Evolutionary conservation across 2,113 vertebrate species (phyloP), one percentile per base, ranked within the genome.

Genomic region (Gnathonemus echidnorhynchus): DNA sequence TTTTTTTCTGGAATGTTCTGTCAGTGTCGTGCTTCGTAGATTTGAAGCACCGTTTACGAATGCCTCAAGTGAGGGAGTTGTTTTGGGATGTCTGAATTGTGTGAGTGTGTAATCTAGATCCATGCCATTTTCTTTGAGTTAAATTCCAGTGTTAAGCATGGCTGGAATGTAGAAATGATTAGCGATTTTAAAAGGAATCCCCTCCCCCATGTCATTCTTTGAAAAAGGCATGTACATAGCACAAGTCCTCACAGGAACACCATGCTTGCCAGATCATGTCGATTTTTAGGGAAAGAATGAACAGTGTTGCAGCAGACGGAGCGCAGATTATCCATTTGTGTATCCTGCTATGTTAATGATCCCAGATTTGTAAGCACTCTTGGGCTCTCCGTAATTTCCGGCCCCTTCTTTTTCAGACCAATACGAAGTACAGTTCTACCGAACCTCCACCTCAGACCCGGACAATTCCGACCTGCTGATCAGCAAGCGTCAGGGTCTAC

Each of bases 361-460:
- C 13, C 5, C 31, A 39, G 6, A 15, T 15, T 27, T 58, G 2
- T 3, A 39, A 53, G 8, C 17, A 10, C 3, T 62, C 5, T 10
- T 3, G 11, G 35, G 42, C 19, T 45, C 35, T 46, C 56, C 49
- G 45, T 66, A 21, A 27, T 24, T 35, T 58, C 24, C 46, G 52
- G 1, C 53, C n/a, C n/a, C n/a, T 31, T 83, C 13, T 13, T 46
- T 39, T 39, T 19, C 89, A 97, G 96, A 96, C 39, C 95, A 95
- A 27, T 97, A 96, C 3, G 96, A 97, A 0, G 95, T 97, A 39
- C 94, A 94, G 90, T 97, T 96, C 96, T 96, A 95, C 88, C 95
- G 93, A 0, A 93, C 93, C 0, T 87, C 95, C 92, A 94, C 96
- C 90, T 45, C 53, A 2, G 94, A 95, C 89, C 74, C 74, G 4